These are phyloP conservation scores for Eudyptes chrysolophus DNA, from an alignment of 2,113 vertebrate genomes.

Conservation along the genomic window DNA sequence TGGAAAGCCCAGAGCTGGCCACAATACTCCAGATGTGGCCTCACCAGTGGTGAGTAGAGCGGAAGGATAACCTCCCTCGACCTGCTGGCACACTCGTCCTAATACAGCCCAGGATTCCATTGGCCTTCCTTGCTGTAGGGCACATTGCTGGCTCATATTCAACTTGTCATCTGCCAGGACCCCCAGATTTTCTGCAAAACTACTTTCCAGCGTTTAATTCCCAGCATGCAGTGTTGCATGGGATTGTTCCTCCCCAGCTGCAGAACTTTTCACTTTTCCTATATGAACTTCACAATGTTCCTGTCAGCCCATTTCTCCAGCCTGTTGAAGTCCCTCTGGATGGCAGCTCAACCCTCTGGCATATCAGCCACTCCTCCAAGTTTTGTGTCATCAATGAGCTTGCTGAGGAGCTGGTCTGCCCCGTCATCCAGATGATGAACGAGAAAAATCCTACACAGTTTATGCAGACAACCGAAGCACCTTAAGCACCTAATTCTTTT, in stretches of 20 bases:
- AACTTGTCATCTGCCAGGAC: neutral
- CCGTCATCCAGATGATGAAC: neutral
- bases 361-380: neutral
- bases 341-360: neutral
- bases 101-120: neutral
- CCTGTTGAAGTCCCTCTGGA: neutral
- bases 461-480: neutral
- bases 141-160: neutral
- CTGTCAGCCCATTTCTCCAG: neutral
- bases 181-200: neutral
- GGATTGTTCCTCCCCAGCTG: neutral
- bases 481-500: neutral
- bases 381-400: neutral
- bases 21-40: neutral
- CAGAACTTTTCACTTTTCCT: neutral
- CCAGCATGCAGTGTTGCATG: too few relatives aligned
- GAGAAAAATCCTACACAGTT: neutral
- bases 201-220: neutral
- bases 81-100: neutral
- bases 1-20: neutral
- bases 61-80: neutral
- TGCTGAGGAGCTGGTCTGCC: neutral
- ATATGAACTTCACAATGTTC: neutral
- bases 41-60: neutral
- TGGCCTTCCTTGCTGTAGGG: neutral